Evolutionary conservation across 2,113 vertebrate species (phyloP).

Genomic region (Bos taurus): ARS-UCD2.0 NC_037342.1:31147501-31148000

Average conservation of each 20-base stretch:
- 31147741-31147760: not conserved
- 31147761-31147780: not conserved
- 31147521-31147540: not conserved
- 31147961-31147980: not conserved
- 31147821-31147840: not conserved
- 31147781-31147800: not conserved
- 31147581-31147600: not conserved
- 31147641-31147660: conserved; percentile 4
- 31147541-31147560: not conserved
- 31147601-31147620: not conserved
- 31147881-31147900: not conserved
- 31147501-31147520: not conserved
- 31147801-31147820: not conserved
- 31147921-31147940: not conserved
- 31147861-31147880: not conserved
- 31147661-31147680: conserved; percentile 9
- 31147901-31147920: not conserved
- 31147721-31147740: not conserved
- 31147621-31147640: conserved; percentile 22
- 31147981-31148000: not conserved
- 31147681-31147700: not conserved
- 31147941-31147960: not conserved
- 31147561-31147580: not conserved
- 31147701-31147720: not conserved
- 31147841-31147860: not conserved